These are phyloP conservation scores for Zaprionus kolodkinae DNA, from an alignment of 1,140 invertebrate genomes.

Conservation along the genomic window DNA sequence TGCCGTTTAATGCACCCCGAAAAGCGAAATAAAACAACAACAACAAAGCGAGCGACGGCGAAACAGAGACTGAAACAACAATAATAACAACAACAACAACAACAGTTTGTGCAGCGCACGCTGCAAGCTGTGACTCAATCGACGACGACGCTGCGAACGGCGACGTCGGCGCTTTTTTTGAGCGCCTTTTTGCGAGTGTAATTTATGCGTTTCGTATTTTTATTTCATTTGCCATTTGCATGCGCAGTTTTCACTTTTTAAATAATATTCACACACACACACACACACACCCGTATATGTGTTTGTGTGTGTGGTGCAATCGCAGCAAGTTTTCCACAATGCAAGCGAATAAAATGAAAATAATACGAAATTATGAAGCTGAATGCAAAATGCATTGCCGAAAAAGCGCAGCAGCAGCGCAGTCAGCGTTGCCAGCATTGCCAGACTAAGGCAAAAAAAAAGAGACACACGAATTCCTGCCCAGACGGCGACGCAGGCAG, in stretches of 20 bases:
- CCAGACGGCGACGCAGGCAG: slow-evolving; percentile 12
- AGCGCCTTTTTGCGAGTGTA: slow-evolving; percentile 53
- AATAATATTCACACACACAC: slow-evolving; percentile 17
- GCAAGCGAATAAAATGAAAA: slow-evolving; percentile 27
- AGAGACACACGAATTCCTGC: slow-evolving; percentile 62
- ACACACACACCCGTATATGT: slow-evolving; percentile 1
- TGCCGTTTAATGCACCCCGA: slow-evolving; percentile 80
- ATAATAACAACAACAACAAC: slow-evolving; percentile 35
- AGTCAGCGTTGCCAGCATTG: background rate
- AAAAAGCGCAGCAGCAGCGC: slow-evolving; percentile 50
- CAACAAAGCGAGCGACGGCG: slow-evolving; percentile 9
- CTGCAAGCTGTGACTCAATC: slow-evolving; percentile 56
- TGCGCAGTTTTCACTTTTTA: slow-evolving; percentile 54
- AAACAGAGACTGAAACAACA: slow-evolving; percentile 42
- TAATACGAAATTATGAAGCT: slow-evolving; percentile 45
- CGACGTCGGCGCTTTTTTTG: slow-evolving; percentile 23
- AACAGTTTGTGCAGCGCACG: slow-evolving; percentile 42
- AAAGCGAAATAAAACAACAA: slow-evolving; percentile 56
- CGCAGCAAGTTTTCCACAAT: slow-evolving; percentile 65
- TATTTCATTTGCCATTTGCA: slow-evolving; percentile 44
- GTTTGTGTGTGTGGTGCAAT: slow-evolving; percentile 41
- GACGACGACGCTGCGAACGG: background rate
- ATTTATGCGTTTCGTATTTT: slow-evolving; percentile 58
- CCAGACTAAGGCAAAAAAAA: slow-evolving; percentile 33
- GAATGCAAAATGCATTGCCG: slow-evolving; percentile 60